Base-by-base conservation (phyloP, 2,797 vertebrate species). In the Brachymystax lenok region DNA sequence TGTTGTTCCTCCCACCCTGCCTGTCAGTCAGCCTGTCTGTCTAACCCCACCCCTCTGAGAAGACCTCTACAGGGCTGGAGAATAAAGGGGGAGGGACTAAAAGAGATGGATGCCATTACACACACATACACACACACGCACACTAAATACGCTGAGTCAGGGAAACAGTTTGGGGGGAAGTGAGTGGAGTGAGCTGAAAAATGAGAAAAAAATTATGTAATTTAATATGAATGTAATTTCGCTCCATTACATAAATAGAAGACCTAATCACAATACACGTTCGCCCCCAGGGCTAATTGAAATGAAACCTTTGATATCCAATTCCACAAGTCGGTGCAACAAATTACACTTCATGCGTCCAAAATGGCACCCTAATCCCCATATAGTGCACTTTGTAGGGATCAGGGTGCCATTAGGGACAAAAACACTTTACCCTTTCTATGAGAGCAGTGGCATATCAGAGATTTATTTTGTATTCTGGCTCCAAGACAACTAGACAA, bases 271-370 rank as follows among this genome's bases (percentile, higher is more conserved):
- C 12, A 46, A 46, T 46, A 2, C 40, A 46, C 40, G 33, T 35
- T 35, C 33, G 33, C 33, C 33, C 33, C 6, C 33, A 7, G 1
- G 33, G 6, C 33, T 35, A 35, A 80, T 81, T 84, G 35, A 73
- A 77, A 70, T 27, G 54, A 75, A 79, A 78, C 82, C 16, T 77
- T 78, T 75, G 69, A 85, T 79, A 83, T 84, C 73, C 54, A 14
- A 27, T 74, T 35, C 75, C 33, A 16, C 24, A 14, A 78, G 75
- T 78, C 71, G 35, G 70, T 70, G 77, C 74, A 74, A 83, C 68
- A 81, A 83, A 79, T 80, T 67, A 71, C 40, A 67, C 16, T 5
- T 2, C 1, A 8, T 10, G 40, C 8, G 8, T 40, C 40, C 1
- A 7, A 40, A 40, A 40, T 8, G 8, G 8, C 40, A 40, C 6